Percentiles rank a stretch among this genome's conserved stretches.
phyloP scores from a whole-genome alignment of 2,797 vertebrate species.

The Adrianichthys oophorus region DNA sequence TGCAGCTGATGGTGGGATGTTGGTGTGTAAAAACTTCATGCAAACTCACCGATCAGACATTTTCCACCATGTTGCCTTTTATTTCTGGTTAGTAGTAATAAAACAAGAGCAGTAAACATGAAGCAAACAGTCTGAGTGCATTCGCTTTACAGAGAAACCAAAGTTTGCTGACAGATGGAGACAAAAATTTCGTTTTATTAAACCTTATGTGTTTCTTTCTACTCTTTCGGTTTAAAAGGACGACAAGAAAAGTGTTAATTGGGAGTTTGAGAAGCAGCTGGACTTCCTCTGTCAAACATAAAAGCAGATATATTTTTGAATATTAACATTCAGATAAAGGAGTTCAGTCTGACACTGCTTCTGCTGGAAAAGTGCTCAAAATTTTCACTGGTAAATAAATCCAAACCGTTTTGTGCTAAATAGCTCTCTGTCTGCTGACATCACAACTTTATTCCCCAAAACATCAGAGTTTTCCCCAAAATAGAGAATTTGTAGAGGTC shows the following conservation, averaged over 20 bases:
- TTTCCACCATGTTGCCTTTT: neutral
- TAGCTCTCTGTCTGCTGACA: no score
- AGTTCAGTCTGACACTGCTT: neutral
- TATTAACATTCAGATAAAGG: neutral
- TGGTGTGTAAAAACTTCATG: no score
- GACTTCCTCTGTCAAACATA: conserved; percentile 3
- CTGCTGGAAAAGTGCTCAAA: neutral
- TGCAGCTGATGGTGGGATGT: neutral
- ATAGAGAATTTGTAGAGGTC: no score
- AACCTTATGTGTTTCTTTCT: conserved; percentile 12
- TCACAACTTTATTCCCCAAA: no score
- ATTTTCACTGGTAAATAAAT: conserved; percentile 3
- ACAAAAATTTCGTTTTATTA: neutral
- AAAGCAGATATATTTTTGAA: neutral
- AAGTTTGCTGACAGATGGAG: neutral
- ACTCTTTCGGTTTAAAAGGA: conserved; percentile 8
- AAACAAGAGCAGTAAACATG: neutral
- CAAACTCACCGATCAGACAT: neutral
- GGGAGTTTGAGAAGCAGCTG: conserved; percentile 8
- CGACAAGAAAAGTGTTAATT: conserved; percentile 1
- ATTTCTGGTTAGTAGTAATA: neutral
- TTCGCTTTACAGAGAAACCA: neutral
- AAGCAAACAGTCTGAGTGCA: neutral
- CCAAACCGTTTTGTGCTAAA: no score
- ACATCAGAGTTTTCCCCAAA: no score